Evolutionary conservation across 2,797 vertebrate species (phyloP).

Genomic region (Tapera naevia): DNA sequence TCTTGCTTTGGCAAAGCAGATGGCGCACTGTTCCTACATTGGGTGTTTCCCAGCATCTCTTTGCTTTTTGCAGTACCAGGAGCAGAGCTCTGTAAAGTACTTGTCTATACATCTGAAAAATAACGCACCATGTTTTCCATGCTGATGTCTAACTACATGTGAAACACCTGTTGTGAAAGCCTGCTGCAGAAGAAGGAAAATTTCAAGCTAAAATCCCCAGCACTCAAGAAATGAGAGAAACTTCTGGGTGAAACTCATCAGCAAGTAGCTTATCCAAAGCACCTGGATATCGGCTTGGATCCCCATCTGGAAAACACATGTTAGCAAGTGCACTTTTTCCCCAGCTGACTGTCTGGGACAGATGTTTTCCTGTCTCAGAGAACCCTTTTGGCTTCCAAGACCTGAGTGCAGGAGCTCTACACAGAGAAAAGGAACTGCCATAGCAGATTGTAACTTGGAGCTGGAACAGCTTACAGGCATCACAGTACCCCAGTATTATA

Average conservation of each 20-base stretch:
- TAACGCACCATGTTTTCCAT: neutral
- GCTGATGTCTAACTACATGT: neutral
- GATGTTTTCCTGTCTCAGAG: neutral
- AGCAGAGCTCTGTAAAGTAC: neutral
- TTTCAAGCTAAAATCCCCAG: neutral
- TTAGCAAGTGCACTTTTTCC: neutral
- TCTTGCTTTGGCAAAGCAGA: accelerated
- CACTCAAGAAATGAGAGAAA: neutral
- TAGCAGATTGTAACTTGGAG: neutral
- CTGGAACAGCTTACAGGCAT: neutral
- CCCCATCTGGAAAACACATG: neutral
- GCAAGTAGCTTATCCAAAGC: neutral
- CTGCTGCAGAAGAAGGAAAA: neutral
- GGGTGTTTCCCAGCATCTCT: neutral
- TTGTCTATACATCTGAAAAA: neutral
- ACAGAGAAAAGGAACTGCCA: neutral
- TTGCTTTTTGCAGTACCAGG: neutral
- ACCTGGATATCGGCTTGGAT: accelerated
- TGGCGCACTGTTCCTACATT: accelerated
- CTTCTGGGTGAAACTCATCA: neutral
- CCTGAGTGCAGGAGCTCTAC: neutral
- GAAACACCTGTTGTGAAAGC: neutral
- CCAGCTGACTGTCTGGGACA: neutral
- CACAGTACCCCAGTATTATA: neutral
- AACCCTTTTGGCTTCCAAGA: neutral